A percentile compares a stretch with the other conserved stretches of the same genome.
phyloP scores from a whole-genome alignment of 2,797 vertebrate genomes.

The Tokudaia tokunoshimensis region DNA sequence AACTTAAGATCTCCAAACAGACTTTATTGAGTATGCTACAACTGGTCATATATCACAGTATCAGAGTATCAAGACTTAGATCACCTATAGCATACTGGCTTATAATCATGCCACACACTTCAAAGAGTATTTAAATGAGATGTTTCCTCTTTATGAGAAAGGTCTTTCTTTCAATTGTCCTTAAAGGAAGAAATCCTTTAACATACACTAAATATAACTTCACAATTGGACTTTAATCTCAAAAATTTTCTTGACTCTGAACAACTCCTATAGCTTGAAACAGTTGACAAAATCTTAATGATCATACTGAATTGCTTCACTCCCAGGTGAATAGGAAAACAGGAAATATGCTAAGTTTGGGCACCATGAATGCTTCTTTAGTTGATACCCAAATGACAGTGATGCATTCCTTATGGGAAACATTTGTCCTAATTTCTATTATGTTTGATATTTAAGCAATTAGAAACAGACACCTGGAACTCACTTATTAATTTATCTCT shows the following conservation, averaged over 20 bases:
- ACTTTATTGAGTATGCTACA: background rate
- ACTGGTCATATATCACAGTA: conserved; percentile 45
- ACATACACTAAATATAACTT: conserved; percentile 64
- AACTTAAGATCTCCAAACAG: background rate
- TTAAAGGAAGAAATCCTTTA: conserved; percentile 61
- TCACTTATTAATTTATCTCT: conserved; percentile 70
- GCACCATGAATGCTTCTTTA: background rate
- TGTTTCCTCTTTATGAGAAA: conserved; percentile 64
- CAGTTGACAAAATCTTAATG: conserved; percentile 59
- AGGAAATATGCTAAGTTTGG: background rate
- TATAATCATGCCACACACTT: conserved; percentile 46
- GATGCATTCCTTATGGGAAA: conserved; percentile 57
- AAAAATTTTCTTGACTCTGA: conserved; percentile 72
- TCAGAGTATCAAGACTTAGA: conserved; percentile 19
- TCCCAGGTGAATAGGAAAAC: conserved; percentile 48
- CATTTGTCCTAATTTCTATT: conserved; percentile 64
- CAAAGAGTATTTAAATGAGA: conserved; percentile 74
- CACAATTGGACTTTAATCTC: conserved; percentile 56
- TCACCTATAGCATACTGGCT: conserved; percentile 49
- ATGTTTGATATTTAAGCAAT: conserved; percentile 71
- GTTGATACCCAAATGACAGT: background rate
- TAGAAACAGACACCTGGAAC: conserved; percentile 76
- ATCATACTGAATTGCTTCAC: conserved; percentile 43
- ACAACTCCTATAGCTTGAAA: conserved; percentile 68
- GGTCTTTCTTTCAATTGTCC: conserved; percentile 61